phyloP scores from a whole-genome alignment of 2,113 vertebrate genomes.

The Lepidothrix coronata region DNA sequence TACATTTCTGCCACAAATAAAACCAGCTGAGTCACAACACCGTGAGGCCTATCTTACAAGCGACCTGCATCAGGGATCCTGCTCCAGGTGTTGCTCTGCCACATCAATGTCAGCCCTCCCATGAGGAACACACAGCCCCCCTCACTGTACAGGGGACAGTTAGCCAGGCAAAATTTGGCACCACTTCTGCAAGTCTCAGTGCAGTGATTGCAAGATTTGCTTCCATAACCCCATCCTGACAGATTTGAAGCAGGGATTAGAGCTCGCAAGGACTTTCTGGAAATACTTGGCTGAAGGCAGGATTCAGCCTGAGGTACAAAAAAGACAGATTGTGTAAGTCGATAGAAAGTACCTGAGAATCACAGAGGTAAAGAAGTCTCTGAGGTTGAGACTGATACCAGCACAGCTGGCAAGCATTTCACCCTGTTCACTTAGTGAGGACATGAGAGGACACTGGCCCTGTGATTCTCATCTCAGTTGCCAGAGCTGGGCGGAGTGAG shows the following conservation, averaged over 20 bases:
- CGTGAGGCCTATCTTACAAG: neutral
- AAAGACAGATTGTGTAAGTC: neutral
- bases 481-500: neutral
- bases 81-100: rapidly evolving
- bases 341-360: neutral
- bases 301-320: neutral
- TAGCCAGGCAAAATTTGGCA: neutral
- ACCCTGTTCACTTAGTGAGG: neutral
- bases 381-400: neutral
- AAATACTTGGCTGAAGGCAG: neutral
- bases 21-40: neutral
- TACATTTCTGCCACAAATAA: neutral
- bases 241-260: neutral
- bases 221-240: neutral
- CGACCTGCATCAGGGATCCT: neutral
- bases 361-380: neutral
- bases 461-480: neutral
- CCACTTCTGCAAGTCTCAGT: neutral
- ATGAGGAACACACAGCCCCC: neutral
- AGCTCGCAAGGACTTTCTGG: neutral
- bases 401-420: neutral
- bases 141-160: neutral
- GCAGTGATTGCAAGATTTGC: neutral
- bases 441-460: neutral
- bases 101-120: neutral